These are phyloP conservation scores for Acropternis orthonyx DNA, from an alignment of 2,797 vertebrate species.

Conservation along the genomic window DNA sequence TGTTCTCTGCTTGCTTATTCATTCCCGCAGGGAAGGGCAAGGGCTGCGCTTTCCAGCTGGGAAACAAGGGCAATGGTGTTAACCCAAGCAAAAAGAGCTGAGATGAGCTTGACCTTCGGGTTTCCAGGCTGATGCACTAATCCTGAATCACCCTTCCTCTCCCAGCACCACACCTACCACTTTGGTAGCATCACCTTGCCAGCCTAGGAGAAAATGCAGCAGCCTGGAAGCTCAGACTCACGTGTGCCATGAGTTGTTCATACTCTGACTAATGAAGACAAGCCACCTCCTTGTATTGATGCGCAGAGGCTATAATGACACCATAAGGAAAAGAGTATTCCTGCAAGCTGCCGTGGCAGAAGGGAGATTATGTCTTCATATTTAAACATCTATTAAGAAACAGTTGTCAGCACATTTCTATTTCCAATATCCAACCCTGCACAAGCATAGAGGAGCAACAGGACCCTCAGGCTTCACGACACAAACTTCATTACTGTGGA, in stretches of 20 bases:
- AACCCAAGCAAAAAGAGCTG: not conserved
- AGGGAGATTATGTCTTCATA: not conserved
- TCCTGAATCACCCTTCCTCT: slow-evolving; percentile 22
- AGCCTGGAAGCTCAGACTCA: not conserved
- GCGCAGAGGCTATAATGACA: not conserved
- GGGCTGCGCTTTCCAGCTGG: not conserved
- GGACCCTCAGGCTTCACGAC: not conserved
- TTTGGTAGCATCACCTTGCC: not conserved
- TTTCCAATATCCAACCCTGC: not conserved
- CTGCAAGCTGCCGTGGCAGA: not conserved
- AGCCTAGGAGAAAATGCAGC: not conserved
- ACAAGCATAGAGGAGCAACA: not conserved
- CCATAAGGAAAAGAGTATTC: not conserved
- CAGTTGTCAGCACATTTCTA: not conserved
- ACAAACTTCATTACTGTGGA: slow-evolving; percentile 3
- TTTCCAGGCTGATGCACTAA: not conserved
- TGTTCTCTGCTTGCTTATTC: not conserved
- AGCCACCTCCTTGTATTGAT: not conserved
- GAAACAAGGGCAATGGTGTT: not conserved
- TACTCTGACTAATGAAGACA: not conserved
- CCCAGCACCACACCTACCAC: not conserved
- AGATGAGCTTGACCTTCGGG: not conserved
- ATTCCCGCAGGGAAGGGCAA: not conserved
- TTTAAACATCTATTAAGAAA: not conserved
- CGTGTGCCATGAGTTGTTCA: accelerated